Percentiles rank a stretch among this genome's conserved stretches.
Conservation (phyloP, 2,797 vertebrate species). For the Allenopithecus nigroviridis region DNA sequence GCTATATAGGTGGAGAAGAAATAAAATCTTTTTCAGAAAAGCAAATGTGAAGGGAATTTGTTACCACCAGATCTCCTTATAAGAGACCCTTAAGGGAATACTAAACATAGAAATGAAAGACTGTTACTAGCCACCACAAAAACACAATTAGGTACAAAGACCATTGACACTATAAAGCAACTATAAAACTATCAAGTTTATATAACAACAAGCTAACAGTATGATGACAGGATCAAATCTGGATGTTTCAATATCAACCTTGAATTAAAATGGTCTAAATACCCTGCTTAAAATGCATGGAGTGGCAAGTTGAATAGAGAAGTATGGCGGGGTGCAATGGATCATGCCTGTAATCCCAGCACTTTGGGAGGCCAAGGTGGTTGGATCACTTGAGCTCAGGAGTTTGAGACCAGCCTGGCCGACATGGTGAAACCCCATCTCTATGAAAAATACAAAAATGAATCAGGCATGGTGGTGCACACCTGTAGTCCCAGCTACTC, state of each 20-base stretch:
- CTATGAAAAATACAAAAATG: neutral
- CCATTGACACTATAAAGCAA: neutral
- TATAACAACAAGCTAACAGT: neutral
- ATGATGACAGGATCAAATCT: neutral
- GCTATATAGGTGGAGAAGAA: neutral
- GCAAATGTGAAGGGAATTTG: neutral
- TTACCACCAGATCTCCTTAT: neutral
- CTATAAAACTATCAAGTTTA: neutral
- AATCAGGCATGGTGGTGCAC: fast-evolving
- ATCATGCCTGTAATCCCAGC: neutral
- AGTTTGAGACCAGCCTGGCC: neutral
- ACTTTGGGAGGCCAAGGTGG: neutral
- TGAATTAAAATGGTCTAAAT: neutral
- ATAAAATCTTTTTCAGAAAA: neutral
- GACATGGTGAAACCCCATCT: neutral
- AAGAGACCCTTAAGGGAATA: neutral
- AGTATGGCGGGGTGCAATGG: neutral
- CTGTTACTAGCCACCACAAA: neutral
- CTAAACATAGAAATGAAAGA: neutral
- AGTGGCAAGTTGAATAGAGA: neutral
- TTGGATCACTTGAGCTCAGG: neutral
- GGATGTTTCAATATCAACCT: neutral
- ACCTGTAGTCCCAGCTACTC: neutral
- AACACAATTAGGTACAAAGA: neutral
- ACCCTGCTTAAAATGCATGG: neutral